phyloP scores from a whole-genome alignment of 2,113 vertebrate genomes.

The Scytalopus superciliaris region DNA sequence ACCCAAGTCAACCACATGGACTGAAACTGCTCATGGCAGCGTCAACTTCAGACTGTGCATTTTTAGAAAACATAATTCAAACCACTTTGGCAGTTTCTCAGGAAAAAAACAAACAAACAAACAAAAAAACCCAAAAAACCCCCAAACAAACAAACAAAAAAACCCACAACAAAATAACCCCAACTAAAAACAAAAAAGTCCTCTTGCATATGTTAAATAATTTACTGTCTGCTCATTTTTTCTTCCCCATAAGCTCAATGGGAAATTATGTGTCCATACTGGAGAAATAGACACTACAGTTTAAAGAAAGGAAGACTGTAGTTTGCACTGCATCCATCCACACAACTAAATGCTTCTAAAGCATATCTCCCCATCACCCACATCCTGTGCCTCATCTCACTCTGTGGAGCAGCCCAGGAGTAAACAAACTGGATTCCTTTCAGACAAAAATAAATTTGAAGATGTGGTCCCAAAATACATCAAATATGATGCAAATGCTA shows the following conservation, averaged over 20 bases:
- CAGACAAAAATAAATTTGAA: neutral
- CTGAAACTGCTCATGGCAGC: neutral
- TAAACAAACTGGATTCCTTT: neutral
- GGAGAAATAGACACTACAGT: neutral
- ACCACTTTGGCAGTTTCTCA: neutral
- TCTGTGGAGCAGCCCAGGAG: neutral
- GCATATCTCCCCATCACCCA: neutral
- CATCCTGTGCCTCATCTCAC: accelerated
- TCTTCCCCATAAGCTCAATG: neutral
- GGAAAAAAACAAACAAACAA: neutral
- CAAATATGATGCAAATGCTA: neutral
- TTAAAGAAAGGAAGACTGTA: neutral
- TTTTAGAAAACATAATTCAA: neutral
- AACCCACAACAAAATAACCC: too few relatives aligned
- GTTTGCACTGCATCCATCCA: neutral
- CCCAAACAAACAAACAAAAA: too few relatives aligned
- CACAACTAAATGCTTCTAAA: neutral
- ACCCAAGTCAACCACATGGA: neutral
- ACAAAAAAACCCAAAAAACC: too few relatives aligned
- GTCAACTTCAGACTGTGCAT: neutral
- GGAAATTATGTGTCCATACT: neutral
- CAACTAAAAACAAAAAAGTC: too few relatives aligned
- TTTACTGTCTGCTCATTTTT: neutral
- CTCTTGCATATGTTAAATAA: neutral
- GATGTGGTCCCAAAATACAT: neutral